These are phyloP conservation scores for Lepilemur ruficaudatus DNA, from an alignment of 2,797 vertebrate species.

Conservation along the genomic window DNA sequence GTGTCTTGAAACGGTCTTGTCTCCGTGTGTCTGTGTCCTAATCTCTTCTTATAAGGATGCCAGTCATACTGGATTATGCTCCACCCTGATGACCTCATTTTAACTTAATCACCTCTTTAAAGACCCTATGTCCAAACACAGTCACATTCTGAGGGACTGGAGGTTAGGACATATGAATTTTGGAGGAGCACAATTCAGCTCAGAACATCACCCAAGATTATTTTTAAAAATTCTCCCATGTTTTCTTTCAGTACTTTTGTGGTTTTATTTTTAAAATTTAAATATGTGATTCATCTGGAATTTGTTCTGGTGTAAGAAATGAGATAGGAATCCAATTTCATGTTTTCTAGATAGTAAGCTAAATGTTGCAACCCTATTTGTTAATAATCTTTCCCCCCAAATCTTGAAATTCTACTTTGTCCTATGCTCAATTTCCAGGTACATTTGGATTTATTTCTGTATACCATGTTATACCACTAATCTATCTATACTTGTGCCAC, in stretches of 20 bases:
- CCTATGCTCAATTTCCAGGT: not conserved
- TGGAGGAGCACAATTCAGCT: not conserved
- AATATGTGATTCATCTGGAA: conserved; percentile 23
- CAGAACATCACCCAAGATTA: not conserved
- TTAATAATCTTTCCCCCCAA: not conserved
- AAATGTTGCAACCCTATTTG: not conserved
- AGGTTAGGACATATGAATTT: not conserved
- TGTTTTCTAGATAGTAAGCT: not conserved
- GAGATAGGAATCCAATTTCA: not conserved
- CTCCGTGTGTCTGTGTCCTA: not conserved
- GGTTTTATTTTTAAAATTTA: conserved; percentile 38
- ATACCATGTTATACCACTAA: not conserved
- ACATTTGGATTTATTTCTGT: not conserved
- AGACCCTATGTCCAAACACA: not conserved
- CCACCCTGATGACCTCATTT: not conserved
- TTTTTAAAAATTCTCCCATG: not conserved
- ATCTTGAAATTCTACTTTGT: not conserved
- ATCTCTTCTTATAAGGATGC: not conserved
- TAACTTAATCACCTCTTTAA: not conserved
- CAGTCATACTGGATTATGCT: not conserved
- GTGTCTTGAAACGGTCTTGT: not conserved
- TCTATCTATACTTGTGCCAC: not conserved
- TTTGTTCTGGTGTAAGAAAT: conserved; percentile 26
- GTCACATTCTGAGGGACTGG: not conserved
- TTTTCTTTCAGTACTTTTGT: not conserved